A percentile compares a stretch with the other conserved stretches of the same genome.
Conservation (phyloP, 2,113 vertebrate genomes). For the Thomomys bottae region DNA sequence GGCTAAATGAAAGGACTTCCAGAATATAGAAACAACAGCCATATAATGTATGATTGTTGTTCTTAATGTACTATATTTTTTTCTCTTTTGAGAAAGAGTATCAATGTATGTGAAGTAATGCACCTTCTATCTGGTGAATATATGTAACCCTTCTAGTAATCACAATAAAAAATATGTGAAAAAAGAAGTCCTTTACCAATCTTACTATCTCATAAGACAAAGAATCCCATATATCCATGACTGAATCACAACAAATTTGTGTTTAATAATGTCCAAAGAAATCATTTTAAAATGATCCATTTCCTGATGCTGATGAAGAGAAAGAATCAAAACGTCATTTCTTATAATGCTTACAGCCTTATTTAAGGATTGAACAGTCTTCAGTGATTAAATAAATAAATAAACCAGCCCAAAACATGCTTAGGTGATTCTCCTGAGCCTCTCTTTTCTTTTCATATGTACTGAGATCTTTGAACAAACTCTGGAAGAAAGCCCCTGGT, state of each 20-base stretch:
- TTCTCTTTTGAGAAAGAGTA: too few relatives aligned
- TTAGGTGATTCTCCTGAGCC: background rate
- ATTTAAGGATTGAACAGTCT: background rate
- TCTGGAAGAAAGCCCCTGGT: constrained; percentile 23
- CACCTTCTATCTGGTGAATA: too few relatives aligned
- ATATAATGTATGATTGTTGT: too few relatives aligned
- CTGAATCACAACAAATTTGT: background rate
- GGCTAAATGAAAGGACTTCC: too few relatives aligned
- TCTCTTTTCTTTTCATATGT: background rate
- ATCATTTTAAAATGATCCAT: background rate
- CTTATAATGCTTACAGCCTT: background rate
- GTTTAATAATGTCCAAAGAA: background rate
- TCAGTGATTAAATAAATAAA: constrained; percentile 4
- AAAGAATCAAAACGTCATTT: background rate
- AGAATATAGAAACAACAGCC: too few relatives aligned
- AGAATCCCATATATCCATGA: background rate
- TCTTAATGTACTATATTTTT: too few relatives aligned
- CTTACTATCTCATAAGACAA: constrained; percentile 2
- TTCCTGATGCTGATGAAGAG: background rate
- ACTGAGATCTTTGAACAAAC: background rate
- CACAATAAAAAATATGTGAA: too few relatives aligned
- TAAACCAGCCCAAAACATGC: background rate
- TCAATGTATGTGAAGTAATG: too few relatives aligned
- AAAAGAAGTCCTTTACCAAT: background rate
- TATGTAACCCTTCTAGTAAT: too few relatives aligned